phyloP scores from a whole-genome alignment of 2,113 vertebrate species.

The Malurus elegans region DNA sequence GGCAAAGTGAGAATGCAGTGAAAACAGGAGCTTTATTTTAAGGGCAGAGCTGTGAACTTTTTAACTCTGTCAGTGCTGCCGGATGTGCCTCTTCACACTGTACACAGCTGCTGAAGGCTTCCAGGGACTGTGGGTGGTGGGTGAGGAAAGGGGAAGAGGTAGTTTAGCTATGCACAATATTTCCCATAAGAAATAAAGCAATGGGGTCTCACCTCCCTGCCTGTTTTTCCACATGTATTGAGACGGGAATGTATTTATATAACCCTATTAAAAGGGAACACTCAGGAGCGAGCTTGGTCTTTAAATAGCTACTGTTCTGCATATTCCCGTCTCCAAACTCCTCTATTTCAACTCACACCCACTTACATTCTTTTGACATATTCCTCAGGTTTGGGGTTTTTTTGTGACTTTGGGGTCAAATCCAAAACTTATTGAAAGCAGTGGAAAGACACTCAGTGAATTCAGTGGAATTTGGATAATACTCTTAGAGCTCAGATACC shows the following conservation, averaged over 20 bases:
- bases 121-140: slow-evolving; percentile 58
- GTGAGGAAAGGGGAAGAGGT: slow-evolving; percentile 52
- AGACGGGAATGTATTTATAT: slow-evolving; percentile 66
- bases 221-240: slow-evolving; percentile 68
- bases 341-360: slow-evolving; percentile 67
- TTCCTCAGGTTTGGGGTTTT: slow-evolving; percentile 15
- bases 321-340: slow-evolving; percentile 43
- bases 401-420: slow-evolving; percentile 35
- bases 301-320: slow-evolving; percentile 72
- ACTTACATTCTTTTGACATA: slow-evolving; percentile 69
- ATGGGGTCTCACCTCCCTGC: slow-evolving; percentile 65
- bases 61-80: background rate
- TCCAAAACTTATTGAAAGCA: slow-evolving; percentile 50
- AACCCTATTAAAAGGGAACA: slow-evolving; percentile 67
- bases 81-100: slow-evolving; percentile 16
- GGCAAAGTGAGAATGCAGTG: slow-evolving; percentile 15
- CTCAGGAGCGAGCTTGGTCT: slow-evolving; percentile 35
- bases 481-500: slow-evolving; percentile 7
- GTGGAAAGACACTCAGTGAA: slow-evolving; percentile 52
- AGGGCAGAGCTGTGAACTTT: slow-evolving; percentile 44
- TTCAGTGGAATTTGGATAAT: slow-evolving; percentile 54
- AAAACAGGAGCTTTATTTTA: slow-evolving; percentile 50
- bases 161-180: slow-evolving; percentile 55
- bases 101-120: slow-evolving; percentile 45
- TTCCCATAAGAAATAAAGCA: slow-evolving; percentile 69